A percentile compares a stretch with the other conserved stretches of the same genome.
phyloP scores from a whole-genome alignment of 2,888 invertebrate species.

The Spisula subtruncata region DNA sequence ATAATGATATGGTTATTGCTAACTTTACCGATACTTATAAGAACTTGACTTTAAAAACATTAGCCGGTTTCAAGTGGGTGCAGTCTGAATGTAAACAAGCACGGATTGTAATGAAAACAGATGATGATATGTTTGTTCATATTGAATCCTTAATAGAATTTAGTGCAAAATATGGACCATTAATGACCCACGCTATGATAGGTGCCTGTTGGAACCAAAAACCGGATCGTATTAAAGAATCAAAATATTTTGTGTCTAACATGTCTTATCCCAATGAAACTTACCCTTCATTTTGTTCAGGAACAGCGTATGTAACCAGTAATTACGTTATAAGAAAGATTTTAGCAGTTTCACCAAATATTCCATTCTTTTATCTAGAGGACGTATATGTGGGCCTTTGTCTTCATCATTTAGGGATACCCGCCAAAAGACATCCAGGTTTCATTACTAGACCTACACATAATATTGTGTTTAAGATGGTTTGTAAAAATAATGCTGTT shows the following conservation, averaged over 20 bases:
- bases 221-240: slow-evolving; percentile 58
- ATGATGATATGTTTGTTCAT: slow-evolving; percentile 81
- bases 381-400: slow-evolving; percentile 66
- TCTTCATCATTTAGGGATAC: neutral
- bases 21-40: slow-evolving; percentile 69
- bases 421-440: neutral
- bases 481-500: neutral
- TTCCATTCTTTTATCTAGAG: slow-evolving; percentile 78
- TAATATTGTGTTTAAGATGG: neutral
- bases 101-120: slow-evolving; percentile 70
- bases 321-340: slow-evolving; percentile 63
- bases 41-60: slow-evolving; percentile 72
- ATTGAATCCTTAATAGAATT: slow-evolving; percentile 32
- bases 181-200: neutral
- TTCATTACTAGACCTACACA: neutral
- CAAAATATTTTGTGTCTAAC: slow-evolving; percentile 74
- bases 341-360: slow-evolving; percentile 61
- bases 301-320: slow-evolving; percentile 74
- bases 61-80: slow-evolving; percentile 71
- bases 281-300: slow-evolving; percentile 76
- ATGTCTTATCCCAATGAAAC: slow-evolving; percentile 54
- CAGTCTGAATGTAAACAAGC: slow-evolving; percentile 62
- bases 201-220: neutral
- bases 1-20: slow-evolving; percentile 68
- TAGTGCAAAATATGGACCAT: neutral